Evolutionary conservation across 2,113 vertebrate genomes (phyloP).

Genomic region (Thunnus thynnus): DNA sequence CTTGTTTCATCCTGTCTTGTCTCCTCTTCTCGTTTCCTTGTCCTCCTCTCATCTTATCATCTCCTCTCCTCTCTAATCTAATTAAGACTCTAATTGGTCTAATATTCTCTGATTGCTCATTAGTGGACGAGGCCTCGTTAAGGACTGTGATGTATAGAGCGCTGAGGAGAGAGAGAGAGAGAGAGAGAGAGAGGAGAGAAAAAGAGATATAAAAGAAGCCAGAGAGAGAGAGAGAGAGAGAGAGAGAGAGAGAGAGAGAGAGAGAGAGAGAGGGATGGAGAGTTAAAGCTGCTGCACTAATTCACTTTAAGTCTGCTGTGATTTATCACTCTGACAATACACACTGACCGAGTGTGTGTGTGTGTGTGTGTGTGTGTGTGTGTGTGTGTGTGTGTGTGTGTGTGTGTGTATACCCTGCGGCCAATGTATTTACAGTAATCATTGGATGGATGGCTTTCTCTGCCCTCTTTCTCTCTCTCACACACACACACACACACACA

Average conservation of each 20-base stretch:
- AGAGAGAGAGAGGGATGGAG: slow-evolving; percentile 80
- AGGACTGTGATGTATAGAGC: slow-evolving; percentile 53
- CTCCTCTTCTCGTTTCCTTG: too few relatives aligned
- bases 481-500: too few relatives aligned
- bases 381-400: slow-evolving; percentile 69
- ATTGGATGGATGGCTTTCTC: slow-evolving; percentile 83
- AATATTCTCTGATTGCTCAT: slow-evolving; percentile 67
- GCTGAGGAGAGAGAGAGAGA: slow-evolving; percentile 14
- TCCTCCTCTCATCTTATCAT: too few relatives aligned
- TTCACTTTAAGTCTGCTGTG: slow-evolving; percentile 94
- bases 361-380: slow-evolving; percentile 48
- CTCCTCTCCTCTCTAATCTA: slow-evolving; percentile 21
- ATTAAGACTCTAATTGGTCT: slow-evolving; percentile 68
- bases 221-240: slow-evolving; percentile 1
- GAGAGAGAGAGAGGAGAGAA: background rate
- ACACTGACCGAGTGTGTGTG: slow-evolving; percentile 79
- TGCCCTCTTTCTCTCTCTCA: slow-evolving; percentile 37
- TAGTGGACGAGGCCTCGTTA: slow-evolving; percentile 66
- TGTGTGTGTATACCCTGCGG: slow-evolving; percentile 79
- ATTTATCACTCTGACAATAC: slow-evolving; percentile 95
- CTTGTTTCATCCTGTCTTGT: background rate
- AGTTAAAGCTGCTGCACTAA: slow-evolving; percentile 93
- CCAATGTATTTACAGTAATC: slow-evolving; percentile 88
- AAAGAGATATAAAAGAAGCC: background rate
- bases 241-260: slow-evolving; percentile 9